A percentile compares a stretch with the other conserved stretches of the same genome.
These are phyloP conservation scores for Rhodophaea formosa DNA, from an alignment of 2,888 invertebrate genomes.

Conservation along the genomic window DNA sequence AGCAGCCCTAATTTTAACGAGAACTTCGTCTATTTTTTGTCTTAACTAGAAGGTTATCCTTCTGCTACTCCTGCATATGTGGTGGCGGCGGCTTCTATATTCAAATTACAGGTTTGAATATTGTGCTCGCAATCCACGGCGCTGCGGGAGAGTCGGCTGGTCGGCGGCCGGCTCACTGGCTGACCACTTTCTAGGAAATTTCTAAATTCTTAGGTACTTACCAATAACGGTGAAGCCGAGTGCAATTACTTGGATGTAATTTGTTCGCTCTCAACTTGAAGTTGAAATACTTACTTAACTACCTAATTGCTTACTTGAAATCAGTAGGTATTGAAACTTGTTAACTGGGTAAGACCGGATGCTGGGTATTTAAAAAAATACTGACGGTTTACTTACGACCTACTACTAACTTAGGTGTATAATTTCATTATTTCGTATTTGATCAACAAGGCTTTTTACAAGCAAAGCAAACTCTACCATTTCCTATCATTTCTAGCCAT, in stretches of 20 bases:
- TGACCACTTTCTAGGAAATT: slow-evolving; percentile 52
- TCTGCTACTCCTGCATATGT: neutral
- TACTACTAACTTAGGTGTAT: too few relatives aligned
- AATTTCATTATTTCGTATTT: too few relatives aligned
- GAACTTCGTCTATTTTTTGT: too few relatives aligned
- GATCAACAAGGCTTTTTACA: too few relatives aligned
- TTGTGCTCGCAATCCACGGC: slow-evolving; percentile 43
- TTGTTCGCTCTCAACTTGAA: slow-evolving; percentile 18
- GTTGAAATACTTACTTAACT: neutral
- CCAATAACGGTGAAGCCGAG: slow-evolving; percentile 26
- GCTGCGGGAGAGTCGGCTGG: slow-evolving; percentile 42
- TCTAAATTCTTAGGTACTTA: slow-evolving; percentile 43
- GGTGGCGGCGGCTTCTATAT: slow-evolving; percentile 50
- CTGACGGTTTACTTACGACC: too few relatives aligned
- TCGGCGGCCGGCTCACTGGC: slow-evolving; percentile 20
- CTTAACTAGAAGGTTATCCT: neutral
- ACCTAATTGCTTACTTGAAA: too few relatives aligned
- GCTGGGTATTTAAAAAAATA: too few relatives aligned
- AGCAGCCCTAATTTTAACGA: too few relatives aligned
- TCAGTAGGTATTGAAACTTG: neutral
- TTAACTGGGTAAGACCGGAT: too few relatives aligned
- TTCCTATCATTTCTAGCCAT: too few relatives aligned
- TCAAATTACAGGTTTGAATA: slow-evolving; percentile 64
- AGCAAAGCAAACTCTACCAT: too few relatives aligned
- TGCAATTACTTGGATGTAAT: slow-evolving; percentile 21